Percentiles rank a stretch among this genome's conserved stretches.
These are phyloP conservation scores for Proterorhinus semilunaris DNA, from an alignment of 2,113 vertebrate genomes.

Conservation along the genomic window DNA sequence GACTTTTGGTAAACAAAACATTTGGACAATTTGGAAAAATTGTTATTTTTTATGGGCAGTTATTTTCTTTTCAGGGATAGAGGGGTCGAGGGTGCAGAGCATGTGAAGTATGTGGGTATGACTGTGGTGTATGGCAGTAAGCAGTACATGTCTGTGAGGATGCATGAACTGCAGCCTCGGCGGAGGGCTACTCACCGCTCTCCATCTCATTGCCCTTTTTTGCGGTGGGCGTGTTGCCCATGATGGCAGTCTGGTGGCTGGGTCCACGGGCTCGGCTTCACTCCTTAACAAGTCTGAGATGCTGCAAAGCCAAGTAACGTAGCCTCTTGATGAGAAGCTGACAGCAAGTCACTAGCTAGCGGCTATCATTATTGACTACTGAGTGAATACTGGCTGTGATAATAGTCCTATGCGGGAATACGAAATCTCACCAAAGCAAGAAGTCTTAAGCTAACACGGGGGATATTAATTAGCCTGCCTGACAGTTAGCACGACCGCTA, in stretches of 20 bases:
- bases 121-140: neutral
- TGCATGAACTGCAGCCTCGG: neutral
- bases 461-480: slow-evolving; percentile 35
- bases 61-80: too few species aligned
- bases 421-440: slow-evolving; percentile 26
- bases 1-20: too few species aligned
- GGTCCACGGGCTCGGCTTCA: slow-evolving; percentile 54
- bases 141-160: slow-evolving; percentile 39
- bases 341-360: slow-evolving; percentile 64
- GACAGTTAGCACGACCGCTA: slow-evolving; percentile 49
- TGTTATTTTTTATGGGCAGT: too few species aligned
- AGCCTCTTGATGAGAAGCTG: slow-evolving; percentile 35
- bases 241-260: slow-evolving; percentile 79
- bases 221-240: slow-evolving; percentile 94
- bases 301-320: slow-evolving; percentile 48
- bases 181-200: slow-evolving; percentile 79
- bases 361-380: slow-evolving; percentile 65
- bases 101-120: too few species aligned
- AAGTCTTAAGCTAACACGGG: slow-evolving; percentile 31
- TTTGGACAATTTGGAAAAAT: too few species aligned
- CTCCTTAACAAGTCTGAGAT: slow-evolving; percentile 54
- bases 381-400: slow-evolving; percentile 17
- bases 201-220: slow-evolving; percentile 93
- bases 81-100: too few species aligned
- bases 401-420: neutral